Percentiles rank a stretch among this genome's conserved stretches.
phyloP scores from a whole-genome alignment of 2,888 invertebrate species.

The Diplolepis rosae region DNA sequence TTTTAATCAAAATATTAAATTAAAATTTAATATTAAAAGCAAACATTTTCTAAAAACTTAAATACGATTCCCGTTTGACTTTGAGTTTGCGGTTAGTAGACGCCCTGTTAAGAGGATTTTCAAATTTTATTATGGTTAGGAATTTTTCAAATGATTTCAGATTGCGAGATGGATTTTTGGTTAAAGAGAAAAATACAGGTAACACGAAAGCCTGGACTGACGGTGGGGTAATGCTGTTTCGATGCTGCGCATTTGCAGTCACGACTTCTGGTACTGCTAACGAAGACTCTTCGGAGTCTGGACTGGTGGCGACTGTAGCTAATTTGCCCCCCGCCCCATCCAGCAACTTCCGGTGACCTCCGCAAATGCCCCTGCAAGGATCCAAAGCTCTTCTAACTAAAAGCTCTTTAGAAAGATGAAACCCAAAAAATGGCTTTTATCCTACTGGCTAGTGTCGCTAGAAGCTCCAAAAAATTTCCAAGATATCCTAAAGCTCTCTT shows the following conservation, averaged over 20 bases:
- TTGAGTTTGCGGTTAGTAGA: too few relatives aligned
- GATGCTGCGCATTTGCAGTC: slow-evolving; percentile 70
- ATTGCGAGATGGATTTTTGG: slow-evolving; percentile 19
- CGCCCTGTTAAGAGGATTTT: too few relatives aligned
- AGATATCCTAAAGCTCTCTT: background rate
- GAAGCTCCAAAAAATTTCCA: background rate
- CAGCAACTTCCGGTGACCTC: slow-evolving; percentile 75
- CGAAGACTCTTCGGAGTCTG: slow-evolving; percentile 75
- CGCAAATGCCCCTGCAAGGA: slow-evolving; percentile 75
- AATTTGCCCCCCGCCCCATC: slow-evolving; percentile 75
- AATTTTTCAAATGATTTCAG: background rate
- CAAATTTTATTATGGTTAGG: background rate
- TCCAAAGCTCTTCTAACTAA: slow-evolving; percentile 51
- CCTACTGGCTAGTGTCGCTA: slow-evolving; percentile 8
- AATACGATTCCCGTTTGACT: too few relatives aligned
- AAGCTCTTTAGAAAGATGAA: slow-evolving; percentile 39
- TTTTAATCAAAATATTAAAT: too few relatives aligned
- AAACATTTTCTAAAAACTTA: too few relatives aligned
- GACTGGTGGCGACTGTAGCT: slow-evolving; percentile 76
- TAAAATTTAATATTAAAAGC: too few relatives aligned
- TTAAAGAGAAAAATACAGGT: slow-evolving; percentile 1
- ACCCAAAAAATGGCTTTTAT: slow-evolving; percentile 6
- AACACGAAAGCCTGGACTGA: slow-evolving; percentile 73
- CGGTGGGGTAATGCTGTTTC: slow-evolving; percentile 77
- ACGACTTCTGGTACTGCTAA: slow-evolving; percentile 67